phyloP scores from a whole-genome alignment of 2,113 vertebrate genomes.

The Verasper variegatus region DNA sequence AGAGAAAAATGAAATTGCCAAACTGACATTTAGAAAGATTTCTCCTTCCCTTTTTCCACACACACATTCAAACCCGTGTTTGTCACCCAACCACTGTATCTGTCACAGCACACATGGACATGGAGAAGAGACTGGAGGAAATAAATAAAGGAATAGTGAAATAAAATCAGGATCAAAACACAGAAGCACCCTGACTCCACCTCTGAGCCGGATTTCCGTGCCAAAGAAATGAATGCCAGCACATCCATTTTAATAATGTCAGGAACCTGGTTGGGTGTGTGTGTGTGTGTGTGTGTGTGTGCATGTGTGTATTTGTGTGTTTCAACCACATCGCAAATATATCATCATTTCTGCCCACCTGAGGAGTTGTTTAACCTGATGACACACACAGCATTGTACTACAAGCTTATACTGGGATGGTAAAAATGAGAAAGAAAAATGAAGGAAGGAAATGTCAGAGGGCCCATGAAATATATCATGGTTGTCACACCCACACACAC shows the following conservation, averaged over 20 bases:
- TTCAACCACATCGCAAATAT: constrained; percentile 1
- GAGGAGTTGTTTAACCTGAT: constrained; percentile 27
- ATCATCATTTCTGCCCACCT: background rate
- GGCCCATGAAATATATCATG: no score
- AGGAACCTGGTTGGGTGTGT: constrained; percentile 1
- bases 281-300: background rate
- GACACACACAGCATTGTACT: background rate
- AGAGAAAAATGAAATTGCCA: constrained; percentile 68
- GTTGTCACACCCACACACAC: no score
- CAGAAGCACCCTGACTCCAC: constrained; percentile 42
- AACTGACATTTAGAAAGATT: constrained; percentile 65
- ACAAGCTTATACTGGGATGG: no score
- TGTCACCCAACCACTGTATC: constrained; percentile 13
- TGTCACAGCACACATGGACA: constrained; percentile 24
- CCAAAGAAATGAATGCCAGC: constrained; percentile 48
- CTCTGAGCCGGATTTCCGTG: constrained; percentile 20
- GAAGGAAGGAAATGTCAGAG: no score
- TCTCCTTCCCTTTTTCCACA: constrained; percentile 29
- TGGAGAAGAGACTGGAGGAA: constrained; percentile 17
- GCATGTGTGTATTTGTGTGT: constrained; percentile 3
- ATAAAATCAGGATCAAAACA: constrained; percentile 53
- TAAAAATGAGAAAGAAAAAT: no score
- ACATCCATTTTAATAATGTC: constrained; percentile 60
- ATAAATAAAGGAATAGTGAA: constrained; percentile 51
- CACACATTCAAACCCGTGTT: background rate